Percentiles rank a stretch among this genome's conserved stretches.
Conservation (phyloP, 2,888 invertebrate species). For the Lamellibrachia satsuma region DNA sequence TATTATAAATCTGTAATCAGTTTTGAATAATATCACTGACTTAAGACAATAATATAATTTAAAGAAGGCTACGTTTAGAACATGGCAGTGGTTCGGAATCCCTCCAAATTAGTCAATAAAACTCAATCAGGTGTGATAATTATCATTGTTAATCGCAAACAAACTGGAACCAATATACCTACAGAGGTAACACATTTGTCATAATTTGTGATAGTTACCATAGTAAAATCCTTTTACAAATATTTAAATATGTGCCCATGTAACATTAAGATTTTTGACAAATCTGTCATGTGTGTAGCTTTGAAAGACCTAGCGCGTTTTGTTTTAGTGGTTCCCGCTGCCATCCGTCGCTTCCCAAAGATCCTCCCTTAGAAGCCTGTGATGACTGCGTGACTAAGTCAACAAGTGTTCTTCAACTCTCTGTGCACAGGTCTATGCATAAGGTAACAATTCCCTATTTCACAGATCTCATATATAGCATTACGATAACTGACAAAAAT, state of each 20-base stretch:
- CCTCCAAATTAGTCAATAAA: not conserved
- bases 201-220: too few species aligned
- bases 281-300: too few species aligned
- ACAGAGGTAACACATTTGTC: too few species aligned
- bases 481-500: too few species aligned
- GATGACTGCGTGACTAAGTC: too few species aligned
- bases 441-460: too few species aligned
- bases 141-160: not conserved
- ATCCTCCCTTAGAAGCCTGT: not conserved
- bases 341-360: not conserved
- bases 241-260: too few species aligned
- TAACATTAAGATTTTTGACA: too few species aligned
- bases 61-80: not conserved
- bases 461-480: too few species aligned
- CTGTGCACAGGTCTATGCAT: too few species aligned
- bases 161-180: not conserved
- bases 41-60: not conserved
- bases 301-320: not conserved
- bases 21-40: not conserved
- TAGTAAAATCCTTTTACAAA: too few species aligned
- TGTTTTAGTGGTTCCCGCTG: not conserved
- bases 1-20: not conserved
- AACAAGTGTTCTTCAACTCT: too few species aligned
- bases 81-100: not conserved
- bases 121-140: not conserved